Conservation (phyloP, 2,113 vertebrate genomes). For the Scopus umbretta region DNA sequence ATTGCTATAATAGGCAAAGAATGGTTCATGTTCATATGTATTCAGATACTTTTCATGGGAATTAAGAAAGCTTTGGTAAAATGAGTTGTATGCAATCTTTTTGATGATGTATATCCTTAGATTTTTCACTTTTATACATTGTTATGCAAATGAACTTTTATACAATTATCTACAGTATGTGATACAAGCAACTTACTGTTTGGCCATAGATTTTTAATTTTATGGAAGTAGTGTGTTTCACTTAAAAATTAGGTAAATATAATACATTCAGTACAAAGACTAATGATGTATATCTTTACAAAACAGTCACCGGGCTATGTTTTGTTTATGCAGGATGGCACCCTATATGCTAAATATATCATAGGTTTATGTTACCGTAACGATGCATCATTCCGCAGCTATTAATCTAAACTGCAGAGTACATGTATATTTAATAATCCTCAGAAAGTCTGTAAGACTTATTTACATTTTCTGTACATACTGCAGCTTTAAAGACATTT, state of each 20-base stretch:
- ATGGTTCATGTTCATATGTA: not conserved
- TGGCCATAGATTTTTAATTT: not conserved
- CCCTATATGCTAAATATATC: slow-evolving; percentile 56
- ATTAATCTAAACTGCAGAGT: slow-evolving; percentile 62
- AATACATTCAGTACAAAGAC: slow-evolving; percentile 7
- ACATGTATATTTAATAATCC: slow-evolving; percentile 73
- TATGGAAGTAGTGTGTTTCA: not conserved
- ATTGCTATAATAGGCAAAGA: not conserved
- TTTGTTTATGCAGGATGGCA: slow-evolving; percentile 59
- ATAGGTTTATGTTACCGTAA: slow-evolving; percentile 53
- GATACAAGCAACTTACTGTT: not conserved
- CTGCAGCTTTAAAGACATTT: slow-evolving; percentile 55
- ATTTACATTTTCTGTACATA: slow-evolving; percentile 66
- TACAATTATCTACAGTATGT: not conserved
- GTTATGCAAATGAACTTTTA: not conserved
- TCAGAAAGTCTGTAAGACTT: slow-evolving; percentile 54
- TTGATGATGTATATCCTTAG: not conserved
- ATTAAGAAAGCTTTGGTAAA: not conserved
- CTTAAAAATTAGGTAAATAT: not conserved
- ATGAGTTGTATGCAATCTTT: not conserved
- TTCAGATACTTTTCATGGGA: not conserved
- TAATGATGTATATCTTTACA: slow-evolving; percentile 43
- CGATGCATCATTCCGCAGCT: slow-evolving; percentile 38
- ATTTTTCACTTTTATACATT: not conserved
- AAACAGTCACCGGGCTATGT: slow-evolving; percentile 23